phyloP scores from a whole-genome alignment of 2,113 vertebrate genomes.

The Bos indicus region DNA sequence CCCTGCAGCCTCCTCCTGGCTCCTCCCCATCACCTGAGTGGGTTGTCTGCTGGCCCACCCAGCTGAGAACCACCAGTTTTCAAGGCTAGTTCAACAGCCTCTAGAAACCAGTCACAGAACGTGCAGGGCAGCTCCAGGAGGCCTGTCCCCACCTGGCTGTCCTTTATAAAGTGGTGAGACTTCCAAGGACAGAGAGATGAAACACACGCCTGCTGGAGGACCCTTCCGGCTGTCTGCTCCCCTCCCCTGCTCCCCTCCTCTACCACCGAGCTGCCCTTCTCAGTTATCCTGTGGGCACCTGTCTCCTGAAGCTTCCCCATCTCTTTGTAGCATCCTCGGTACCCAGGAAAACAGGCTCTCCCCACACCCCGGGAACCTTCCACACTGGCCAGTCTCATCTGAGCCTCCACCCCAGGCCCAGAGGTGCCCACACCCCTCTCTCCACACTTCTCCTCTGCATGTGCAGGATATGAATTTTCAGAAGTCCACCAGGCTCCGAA shows the following conservation, averaged over 20 bases:
- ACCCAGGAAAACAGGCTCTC: neutral
- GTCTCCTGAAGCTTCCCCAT: neutral
- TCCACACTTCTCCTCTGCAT: constrained; percentile 27
- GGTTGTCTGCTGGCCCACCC: neutral
- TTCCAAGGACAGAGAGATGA: neutral
- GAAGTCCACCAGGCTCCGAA: constrained; percentile 57
- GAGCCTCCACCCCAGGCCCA: neutral
- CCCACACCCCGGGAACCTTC: neutral
- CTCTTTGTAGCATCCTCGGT: neutral
- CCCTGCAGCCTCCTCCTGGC: constrained; percentile 37
- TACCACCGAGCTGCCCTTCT: accelerated
- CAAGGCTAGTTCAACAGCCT: constrained; percentile 51
- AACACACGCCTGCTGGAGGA: neutral
- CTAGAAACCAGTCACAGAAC: neutral
- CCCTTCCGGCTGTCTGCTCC: neutral
- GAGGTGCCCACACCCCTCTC: neutral
- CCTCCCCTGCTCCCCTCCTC: neutral
- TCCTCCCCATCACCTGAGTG: constrained; percentile 38
- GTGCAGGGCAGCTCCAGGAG: neutral
- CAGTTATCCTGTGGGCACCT: accelerated
- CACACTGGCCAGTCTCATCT: neutral
- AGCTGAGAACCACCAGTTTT: constrained; percentile 69
- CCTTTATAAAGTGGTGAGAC: neutral
- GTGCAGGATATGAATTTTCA: constrained; percentile 45
- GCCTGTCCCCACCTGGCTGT: neutral